phyloP scores from a whole-genome alignment of 2,888 invertebrate genomes.

The Lampropteryx suffumata region DNA sequence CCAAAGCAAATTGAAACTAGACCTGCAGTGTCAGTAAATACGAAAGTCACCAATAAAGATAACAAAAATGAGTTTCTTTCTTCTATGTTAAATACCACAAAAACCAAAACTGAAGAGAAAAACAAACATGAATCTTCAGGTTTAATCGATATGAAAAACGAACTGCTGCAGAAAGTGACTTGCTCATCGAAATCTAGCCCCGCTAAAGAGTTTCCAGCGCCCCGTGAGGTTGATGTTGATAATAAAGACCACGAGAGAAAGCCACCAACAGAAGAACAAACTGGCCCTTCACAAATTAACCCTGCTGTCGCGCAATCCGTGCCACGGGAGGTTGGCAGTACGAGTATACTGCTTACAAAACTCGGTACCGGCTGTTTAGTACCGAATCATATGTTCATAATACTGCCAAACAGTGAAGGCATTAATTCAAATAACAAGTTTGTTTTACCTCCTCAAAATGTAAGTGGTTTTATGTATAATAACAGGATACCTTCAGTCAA shows the following conservation, averaged over 20 bases:
- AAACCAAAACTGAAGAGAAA: too few relatives aligned
- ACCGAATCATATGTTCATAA: slow-evolving; percentile 11
- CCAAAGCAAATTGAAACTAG: background rate
- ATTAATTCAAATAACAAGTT: background rate
- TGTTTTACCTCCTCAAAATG: slow-evolving; percentile 4
- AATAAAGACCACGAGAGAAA: too few relatives aligned
- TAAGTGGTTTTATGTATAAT: background rate
- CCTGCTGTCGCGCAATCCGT: background rate
- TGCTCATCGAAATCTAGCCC: background rate
- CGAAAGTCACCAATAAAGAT: background rate
- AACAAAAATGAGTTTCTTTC: too few relatives aligned
- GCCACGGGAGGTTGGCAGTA: background rate
- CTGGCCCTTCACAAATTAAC: background rate
- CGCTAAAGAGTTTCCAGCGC: too few relatives aligned
- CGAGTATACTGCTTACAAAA: slow-evolving; percentile 6
- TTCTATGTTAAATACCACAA: too few relatives aligned
- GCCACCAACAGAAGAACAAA: too few relatives aligned
- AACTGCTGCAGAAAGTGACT: background rate
- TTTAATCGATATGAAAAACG: background rate
- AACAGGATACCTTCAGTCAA: slow-evolving; percentile 8
- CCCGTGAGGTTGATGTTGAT: too few relatives aligned
- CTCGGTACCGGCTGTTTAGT: background rate
- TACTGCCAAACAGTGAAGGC: slow-evolving; percentile 2
- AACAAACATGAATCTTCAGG: too few relatives aligned
- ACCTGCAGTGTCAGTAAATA: background rate